Evolutionary conservation across 2,797 vertebrate genomes (phyloP), one percentile per base, ranked within the genome.

Genomic region (Dipus sagitta): DNA sequence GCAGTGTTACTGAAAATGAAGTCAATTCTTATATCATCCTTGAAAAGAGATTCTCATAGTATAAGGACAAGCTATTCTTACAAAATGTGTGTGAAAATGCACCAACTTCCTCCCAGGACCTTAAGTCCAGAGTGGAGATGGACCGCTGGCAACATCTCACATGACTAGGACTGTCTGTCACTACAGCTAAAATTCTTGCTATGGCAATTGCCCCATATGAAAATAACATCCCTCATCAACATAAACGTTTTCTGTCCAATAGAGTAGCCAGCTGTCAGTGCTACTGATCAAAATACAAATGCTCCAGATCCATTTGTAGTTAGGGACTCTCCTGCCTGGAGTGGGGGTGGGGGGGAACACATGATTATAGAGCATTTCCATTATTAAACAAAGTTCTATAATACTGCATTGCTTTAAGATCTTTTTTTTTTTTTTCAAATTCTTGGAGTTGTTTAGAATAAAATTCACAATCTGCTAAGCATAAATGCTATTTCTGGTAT

Each of bases 351-450:
- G 21, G 80, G 34, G 76, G 47, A 95, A 67, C 58, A 3, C 18
- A 67, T 28, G 82, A 88, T 75, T 92, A 68, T 10, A 82, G 17
- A 83, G 68, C 9, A 75, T 79, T 90, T 85, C 23, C 60, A 70
- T 75, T 20, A 38, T 54, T 47, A 90, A 74, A 88, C 47, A 71
- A 87, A 78, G 14, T 47, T 93, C n/a, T 11, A 30, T 24, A 17
- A 1, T 11, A 86, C 26, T 9, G 15, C 15, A 83, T 47, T 79
- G 2, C 75, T 75, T 30, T 64, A 88, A 90, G 38, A 77, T 74
- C 64, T 38, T 38, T 38, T 38, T 38, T 38, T 38, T 38, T 77
- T 76, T 78, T 0, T 90, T 82, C 23, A 52, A 30, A 32, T 86
- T 89, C 58, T 62, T 15, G 83, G 28, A 58, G 28, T 28, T 47